phyloP scores from a whole-genome alignment of 2,113 vertebrate genomes.

The Erinaceus europaeus region DNA sequence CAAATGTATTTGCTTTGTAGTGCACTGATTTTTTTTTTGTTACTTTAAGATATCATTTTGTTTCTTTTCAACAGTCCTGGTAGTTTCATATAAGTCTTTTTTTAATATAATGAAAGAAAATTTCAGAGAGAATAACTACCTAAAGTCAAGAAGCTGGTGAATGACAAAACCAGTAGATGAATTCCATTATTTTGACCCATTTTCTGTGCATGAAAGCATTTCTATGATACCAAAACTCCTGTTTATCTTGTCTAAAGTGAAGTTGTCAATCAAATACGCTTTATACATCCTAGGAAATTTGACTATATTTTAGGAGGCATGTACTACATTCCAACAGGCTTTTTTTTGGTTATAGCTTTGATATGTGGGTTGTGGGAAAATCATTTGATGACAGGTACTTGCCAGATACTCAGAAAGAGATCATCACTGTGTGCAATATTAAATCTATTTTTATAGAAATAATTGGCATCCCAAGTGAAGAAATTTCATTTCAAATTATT shows the following conservation, averaged over 20 bases:
- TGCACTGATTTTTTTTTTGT: background rate
- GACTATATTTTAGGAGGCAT: background rate
- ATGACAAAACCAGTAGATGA: background rate
- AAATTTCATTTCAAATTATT: background rate
- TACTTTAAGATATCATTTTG: background rate
- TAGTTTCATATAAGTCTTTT: background rate
- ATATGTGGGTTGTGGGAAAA: background rate
- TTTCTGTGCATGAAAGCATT: background rate
- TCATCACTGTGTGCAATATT: background rate
- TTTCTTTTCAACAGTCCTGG: background rate
- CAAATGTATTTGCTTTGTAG: background rate
- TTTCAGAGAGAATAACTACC: background rate
- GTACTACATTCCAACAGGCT: background rate
- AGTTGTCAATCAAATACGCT: background rate
- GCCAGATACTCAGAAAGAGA: background rate
- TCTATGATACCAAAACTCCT: background rate
- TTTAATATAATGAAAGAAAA: background rate
- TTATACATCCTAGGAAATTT: background rate
- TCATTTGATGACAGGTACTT: background rate
- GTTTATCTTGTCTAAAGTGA: background rate
- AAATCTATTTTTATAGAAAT: background rate
- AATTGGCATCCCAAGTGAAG: background rate
- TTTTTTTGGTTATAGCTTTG: background rate
- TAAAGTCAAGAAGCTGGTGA: background rate
- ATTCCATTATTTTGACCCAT: background rate